Conservation (phyloP, 2,888 invertebrate species). For the Synergus laeviventris region DNA sequence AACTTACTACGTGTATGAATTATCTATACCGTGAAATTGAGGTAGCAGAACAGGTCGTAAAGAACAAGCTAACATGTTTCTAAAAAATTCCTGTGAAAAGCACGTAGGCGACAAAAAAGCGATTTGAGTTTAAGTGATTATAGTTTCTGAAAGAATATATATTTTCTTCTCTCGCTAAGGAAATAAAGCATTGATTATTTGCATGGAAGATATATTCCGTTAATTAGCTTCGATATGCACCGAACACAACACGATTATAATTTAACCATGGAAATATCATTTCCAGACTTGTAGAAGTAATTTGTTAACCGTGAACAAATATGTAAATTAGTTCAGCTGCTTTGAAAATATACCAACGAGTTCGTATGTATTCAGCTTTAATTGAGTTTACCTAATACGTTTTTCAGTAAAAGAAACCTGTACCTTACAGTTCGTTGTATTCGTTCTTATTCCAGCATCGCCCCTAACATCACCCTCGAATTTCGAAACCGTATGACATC, state of each 20-base stretch:
- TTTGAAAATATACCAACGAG: not conserved
- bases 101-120: not conserved
- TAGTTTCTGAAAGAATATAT: not conserved
- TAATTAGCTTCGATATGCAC: not conserved
- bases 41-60: constrained; percentile 13
- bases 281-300: not conserved
- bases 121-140: not conserved
- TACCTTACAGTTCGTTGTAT: constrained; percentile 19
- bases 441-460: not conserved
- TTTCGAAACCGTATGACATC: constrained; percentile 40
- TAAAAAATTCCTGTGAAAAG: not conserved
- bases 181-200: not conserved
- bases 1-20: constrained; percentile 34
- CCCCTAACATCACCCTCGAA: constrained; percentile 34
- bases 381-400: constrained; percentile 33
- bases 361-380: constrained; percentile 19
- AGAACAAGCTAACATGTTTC: not conserved
- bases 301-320: not conserved
- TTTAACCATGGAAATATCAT: not conserved
- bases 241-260: not conserved
- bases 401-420: constrained; percentile 31
- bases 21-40: constrained; percentile 32
- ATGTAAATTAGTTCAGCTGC: constrained; percentile 29
- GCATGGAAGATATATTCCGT: not conserved
- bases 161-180: not conserved